A percentile compares a stretch with the other conserved stretches of the same genome.
Conservation (phyloP, 2,888 invertebrate species). For the Blera fallax region DNA sequence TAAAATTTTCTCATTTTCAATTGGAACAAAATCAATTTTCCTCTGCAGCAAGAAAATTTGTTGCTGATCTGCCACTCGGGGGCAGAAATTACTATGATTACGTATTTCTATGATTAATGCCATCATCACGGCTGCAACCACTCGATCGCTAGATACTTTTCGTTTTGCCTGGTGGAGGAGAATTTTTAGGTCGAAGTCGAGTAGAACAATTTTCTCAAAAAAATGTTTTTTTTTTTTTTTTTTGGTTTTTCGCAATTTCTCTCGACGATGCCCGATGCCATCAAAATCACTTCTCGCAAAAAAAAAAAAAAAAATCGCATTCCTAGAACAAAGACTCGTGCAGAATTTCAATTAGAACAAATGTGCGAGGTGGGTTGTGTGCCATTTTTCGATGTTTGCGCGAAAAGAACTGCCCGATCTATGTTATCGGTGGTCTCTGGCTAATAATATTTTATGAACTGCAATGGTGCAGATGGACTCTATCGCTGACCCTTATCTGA, state of each 20-base stretch:
- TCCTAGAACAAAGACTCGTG: conserved; percentile 73
- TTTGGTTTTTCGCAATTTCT: conserved; percentile 27
- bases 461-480: conserved; percentile 23
- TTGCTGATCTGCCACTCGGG: conserved; percentile 15
- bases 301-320: conserved; percentile 44
- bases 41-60: conserved; percentile 3
- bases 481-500: conserved; percentile 65
- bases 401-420: conserved; percentile 38
- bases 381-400: conserved; percentile 42
- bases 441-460: conserved; percentile 39
- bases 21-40: conserved; percentile 61
- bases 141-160: conserved; percentile 8
- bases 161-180: background rate
- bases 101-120: conserved; percentile 48
- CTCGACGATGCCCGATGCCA: conserved; percentile 43
- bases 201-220: conserved; percentile 1
- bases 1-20: conserved; percentile 36
- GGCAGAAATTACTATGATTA: conserved; percentile 66
- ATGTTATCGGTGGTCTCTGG: conserved; percentile 47
- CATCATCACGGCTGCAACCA: conserved; percentile 46
- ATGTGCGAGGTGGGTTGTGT: conserved; percentile 67
- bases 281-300: conserved; percentile 37
- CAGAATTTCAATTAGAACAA: conserved; percentile 75
- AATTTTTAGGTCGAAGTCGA: conserved; percentile 37
- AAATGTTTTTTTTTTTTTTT: background rate